These are phyloP conservation scores for Psilopsiagon aurifrons DNA, from an alignment of 2,113 vertebrate species.

Conservation along the genomic window DNA sequence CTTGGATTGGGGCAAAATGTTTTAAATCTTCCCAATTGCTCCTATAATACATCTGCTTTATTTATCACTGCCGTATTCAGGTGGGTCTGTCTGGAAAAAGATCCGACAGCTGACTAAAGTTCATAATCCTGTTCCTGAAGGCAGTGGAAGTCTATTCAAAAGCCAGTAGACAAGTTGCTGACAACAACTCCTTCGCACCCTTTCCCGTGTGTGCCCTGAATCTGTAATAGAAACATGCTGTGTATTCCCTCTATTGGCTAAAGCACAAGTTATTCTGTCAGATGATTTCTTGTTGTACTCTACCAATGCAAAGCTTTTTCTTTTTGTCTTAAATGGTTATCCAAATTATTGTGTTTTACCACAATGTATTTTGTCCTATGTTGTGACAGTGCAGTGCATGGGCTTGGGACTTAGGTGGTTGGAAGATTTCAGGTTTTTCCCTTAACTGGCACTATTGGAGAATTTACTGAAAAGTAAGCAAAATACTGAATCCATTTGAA, in stretches of 20 bases:
- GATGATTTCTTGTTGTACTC: slow-evolving; percentile 21
- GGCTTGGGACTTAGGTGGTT: not conserved
- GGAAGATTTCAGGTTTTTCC: not conserved
- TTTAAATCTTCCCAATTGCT: not conserved
- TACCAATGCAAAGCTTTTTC: not conserved
- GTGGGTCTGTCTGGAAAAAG: slow-evolving; percentile 30
- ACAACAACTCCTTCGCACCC: slow-evolving; percentile 52
- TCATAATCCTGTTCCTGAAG: not conserved
- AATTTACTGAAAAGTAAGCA: not conserved
- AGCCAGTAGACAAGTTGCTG: slow-evolving; percentile 46
- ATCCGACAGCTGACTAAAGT: slow-evolving; percentile 24
- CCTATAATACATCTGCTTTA: not conserved
- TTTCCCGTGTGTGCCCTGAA: not conserved
- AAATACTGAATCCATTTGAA: not conserved
- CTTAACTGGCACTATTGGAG: not conserved
- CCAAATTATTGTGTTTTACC: not conserved
- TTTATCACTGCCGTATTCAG: not conserved
- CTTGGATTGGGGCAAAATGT: not conserved
- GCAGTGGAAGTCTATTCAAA: slow-evolving; percentile 35
- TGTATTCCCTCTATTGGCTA: not conserved
- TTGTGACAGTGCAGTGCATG: not conserved
- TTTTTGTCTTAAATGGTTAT: not conserved
- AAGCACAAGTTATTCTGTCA: slow-evolving; percentile 5
- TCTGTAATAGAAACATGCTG: slow-evolving; percentile 24
- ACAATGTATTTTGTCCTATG: not conserved